Percentiles rank a stretch among this genome's conserved stretches.
Conservation (phyloP, 2,797 vertebrate species). For the Margarornis squamiger region DNA sequence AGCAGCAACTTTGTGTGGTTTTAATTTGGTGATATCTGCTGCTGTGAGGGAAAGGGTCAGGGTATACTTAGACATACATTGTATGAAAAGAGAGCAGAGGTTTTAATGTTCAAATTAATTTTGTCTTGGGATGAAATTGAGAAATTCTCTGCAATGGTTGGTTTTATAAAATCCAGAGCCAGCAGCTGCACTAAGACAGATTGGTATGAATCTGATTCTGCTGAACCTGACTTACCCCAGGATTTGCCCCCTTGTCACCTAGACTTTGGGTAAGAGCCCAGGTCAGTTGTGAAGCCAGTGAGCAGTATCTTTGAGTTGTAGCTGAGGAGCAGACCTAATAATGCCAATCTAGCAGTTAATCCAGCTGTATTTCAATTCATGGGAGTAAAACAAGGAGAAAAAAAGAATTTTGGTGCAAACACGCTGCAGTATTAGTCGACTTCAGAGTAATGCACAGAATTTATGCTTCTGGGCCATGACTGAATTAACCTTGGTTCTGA, state of each 20-base stretch:
- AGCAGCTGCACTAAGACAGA: fast-evolving
- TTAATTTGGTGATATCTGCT: neutral
- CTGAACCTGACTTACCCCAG: neutral
- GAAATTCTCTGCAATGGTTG: neutral
- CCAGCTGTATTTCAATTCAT: neutral
- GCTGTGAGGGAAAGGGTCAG: neutral
- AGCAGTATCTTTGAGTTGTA: neutral
- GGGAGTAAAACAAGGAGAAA: neutral
- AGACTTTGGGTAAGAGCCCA: neutral
- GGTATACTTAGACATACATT: neutral
- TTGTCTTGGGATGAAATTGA: neutral
- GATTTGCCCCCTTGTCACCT: neutral
- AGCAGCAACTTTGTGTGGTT: neutral
- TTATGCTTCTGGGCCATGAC: neutral
- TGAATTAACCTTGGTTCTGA: neutral
- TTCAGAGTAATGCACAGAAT: neutral
- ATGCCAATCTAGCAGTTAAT: neutral
- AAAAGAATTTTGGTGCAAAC: neutral
- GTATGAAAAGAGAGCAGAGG: neutral
- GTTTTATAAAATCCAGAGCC: neutral
- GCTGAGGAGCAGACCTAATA: neutral
- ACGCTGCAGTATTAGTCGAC: neutral
- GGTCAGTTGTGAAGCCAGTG: neutral
- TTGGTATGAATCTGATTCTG: neutral
- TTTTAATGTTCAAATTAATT: neutral